Base-by-base conservation (phyloP, 2,797 vertebrate genomes). In the Setipinna tenuifilis region DNA sequence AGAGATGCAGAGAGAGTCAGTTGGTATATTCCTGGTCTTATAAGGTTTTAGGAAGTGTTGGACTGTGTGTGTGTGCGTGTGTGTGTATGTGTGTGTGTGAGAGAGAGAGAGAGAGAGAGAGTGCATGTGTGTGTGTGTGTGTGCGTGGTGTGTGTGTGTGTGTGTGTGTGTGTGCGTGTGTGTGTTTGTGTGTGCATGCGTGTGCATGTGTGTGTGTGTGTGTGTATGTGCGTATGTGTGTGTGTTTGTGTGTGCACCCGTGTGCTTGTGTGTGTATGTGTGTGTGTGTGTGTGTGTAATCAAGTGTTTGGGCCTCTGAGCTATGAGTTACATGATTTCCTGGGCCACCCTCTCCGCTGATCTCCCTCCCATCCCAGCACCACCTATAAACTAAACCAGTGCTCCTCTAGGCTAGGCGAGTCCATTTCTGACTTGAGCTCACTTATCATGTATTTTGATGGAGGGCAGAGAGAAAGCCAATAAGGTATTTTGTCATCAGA, bases 401-500 rank as follows among this genome's bases (percentile, higher is more conserved):
- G 25, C 31, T 6, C 71, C 71, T 78, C 19, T 21, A 78, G 71
- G 35, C 71, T 19, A 41, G 35, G 71, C 71, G 44, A 44, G 71
- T 41, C 31, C 31, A 78, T 78, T 44, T 71, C 44, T 78, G 41
- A 78, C 71, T 35, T 41, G 35, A 78, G 71, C 7, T 41, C 17
- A 41, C 35, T 44, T 19, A 21, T 78, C 71, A 78, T 78, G 44
- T 21, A 21, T 78, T 35, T 78, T 44, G 31, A 41, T 41, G 31
- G 41, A 78, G 44, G 35, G 35, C 6, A 41, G 35, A 44, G 71
- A 35, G 31, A 28, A 71, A 41, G 0, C 31, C 31, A 78, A 7
- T 78, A 44, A 71, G 65, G 65, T 71, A 71, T 71, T 71, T 71
- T 71, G 28, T 71, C 25, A 31, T 71, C 65, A 71, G 62, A 65